Evolutionary conservation across 2,888 invertebrate species (phyloP).

Genomic region (Plemyria rubiginata): DNA sequence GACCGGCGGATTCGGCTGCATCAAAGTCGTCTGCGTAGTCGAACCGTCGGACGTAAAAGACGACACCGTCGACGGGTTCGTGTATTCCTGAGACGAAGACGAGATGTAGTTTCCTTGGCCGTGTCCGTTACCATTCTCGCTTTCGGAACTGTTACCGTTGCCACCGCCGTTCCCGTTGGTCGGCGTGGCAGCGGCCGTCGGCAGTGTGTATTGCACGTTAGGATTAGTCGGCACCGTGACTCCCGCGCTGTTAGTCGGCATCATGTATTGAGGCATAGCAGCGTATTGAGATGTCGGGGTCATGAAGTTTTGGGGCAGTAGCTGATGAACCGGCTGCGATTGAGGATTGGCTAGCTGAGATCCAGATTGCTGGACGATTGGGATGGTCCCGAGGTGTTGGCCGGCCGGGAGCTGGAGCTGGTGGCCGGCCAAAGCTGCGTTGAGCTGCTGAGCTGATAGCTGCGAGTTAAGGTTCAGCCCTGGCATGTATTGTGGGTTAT

Average conservation of each 20-base stretch:
- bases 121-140: slow-evolving; percentile 61
- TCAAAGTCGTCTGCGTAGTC: slow-evolving; percentile 59
- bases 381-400: slow-evolving; percentile 69
- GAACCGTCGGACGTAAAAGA: slow-evolving; percentile 62
- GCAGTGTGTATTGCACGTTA: slow-evolving; percentile 68
- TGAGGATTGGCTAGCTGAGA: slow-evolving; percentile 65
- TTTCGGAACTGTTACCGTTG: slow-evolving; percentile 61
- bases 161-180: slow-evolving; percentile 69
- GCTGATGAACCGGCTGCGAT: slow-evolving; percentile 69
- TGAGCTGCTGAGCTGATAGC: slow-evolving; percentile 76
- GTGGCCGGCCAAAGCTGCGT: slow-evolving; percentile 73
- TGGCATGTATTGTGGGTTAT: slow-evolving; percentile 73
- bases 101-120: slow-evolving; percentile 76
- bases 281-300: slow-evolving; percentile 73
- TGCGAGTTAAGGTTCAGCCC: slow-evolving; percentile 75
- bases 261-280: slow-evolving; percentile 71
- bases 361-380: slow-evolving; percentile 71
- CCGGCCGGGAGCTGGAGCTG: slow-evolving; percentile 56
- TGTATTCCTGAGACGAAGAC: slow-evolving; percentile 74
- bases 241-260: slow-evolving; percentile 65
- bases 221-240: slow-evolving; percentile 65
- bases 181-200: slow-evolving; percentile 49
- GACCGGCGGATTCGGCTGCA: slow-evolving; percentile 57
- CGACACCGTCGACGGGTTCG: slow-evolving; percentile 55
- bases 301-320: slow-evolving; percentile 68